A percentile compares a stretch with the other conserved stretches of the same genome.
phyloP scores from a whole-genome alignment of 2,797 vertebrate genomes.

The Typhlichthys eigenmanni region DNA sequence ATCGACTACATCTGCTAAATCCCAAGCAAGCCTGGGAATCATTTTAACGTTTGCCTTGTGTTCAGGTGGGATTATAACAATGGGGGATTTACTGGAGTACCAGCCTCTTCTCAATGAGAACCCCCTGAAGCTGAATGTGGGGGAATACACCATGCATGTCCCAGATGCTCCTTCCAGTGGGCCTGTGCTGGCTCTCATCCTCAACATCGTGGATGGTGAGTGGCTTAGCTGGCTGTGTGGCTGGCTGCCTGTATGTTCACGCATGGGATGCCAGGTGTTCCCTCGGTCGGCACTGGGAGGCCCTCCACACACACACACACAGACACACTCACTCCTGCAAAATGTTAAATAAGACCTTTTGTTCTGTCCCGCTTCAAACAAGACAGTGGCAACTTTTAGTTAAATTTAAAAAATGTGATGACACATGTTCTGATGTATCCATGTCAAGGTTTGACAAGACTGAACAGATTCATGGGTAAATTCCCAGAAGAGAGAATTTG shows the following conservation, averaged over 20 bases:
- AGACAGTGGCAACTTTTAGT: conserved; percentile 25
- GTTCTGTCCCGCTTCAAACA: conserved; percentile 11
- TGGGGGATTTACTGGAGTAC: conserved; percentile 86
- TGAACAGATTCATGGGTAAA: conserved; percentile 8
- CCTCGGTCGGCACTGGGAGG: conserved; percentile 51
- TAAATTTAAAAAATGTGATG: conserved; percentile 16
- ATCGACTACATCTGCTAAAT: too few relatives aligned
- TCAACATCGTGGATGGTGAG: conserved; percentile 94
- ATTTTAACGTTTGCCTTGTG: conserved; percentile 1
- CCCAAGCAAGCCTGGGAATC: too few relatives aligned
- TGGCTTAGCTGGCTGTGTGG: conserved; percentile 39
- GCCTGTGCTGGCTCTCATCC: conserved; percentile 89
- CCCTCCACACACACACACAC: not conserved
- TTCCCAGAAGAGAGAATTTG: not conserved
- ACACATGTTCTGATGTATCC: not conserved
- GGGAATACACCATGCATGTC: conserved; percentile 83
- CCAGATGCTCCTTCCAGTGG: conserved; percentile 91
- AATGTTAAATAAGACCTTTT: conserved; percentile 21
- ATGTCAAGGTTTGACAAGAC: too few relatives aligned
- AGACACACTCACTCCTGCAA: conserved; percentile 4
- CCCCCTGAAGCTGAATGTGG: conserved; percentile 79
- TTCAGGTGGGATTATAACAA: conserved; percentile 89
- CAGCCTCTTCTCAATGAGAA: conserved; percentile 80
- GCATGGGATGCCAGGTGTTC: conserved; percentile 58
- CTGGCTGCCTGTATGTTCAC: conserved; percentile 40